phyloP scores from a whole-genome alignment of 2,797 vertebrate species.

The Helicolenus hilgendorfi region DNA sequence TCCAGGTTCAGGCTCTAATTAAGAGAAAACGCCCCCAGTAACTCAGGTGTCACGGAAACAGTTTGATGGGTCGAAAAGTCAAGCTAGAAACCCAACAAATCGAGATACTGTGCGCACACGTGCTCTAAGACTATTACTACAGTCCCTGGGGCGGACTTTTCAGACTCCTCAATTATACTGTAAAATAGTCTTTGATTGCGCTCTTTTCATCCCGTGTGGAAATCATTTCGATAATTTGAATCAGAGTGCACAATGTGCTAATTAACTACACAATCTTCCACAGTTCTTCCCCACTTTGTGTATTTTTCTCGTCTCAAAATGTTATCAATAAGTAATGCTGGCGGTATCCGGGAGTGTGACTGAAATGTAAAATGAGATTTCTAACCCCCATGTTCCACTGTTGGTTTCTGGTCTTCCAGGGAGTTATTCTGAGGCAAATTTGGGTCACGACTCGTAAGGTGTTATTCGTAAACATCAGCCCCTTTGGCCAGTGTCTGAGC shows the following conservation, averaged over 20 bases:
- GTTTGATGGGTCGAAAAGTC: slow-evolving; percentile 58
- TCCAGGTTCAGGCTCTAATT: slow-evolving; percentile 75
- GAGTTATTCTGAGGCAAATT: slow-evolving; percentile 87
- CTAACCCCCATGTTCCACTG: slow-evolving; percentile 58
- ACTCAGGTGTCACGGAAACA: slow-evolving; percentile 75
- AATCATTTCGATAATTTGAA: slow-evolving; percentile 43
- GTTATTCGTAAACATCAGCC: slow-evolving; percentile 86
- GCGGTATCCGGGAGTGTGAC: slow-evolving; percentile 68
- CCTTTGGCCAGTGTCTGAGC: slow-evolving; percentile 84
- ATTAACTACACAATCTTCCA: slow-evolving; percentile 38
- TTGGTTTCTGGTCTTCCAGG: slow-evolving; percentile 77
- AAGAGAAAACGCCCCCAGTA: slow-evolving; percentile 69
- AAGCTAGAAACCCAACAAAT: slow-evolving; percentile 33
- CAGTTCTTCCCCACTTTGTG: slow-evolving; percentile 21
- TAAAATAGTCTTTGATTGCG: slow-evolving; percentile 16
- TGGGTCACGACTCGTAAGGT: slow-evolving; percentile 88
- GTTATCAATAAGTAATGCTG: slow-evolving; percentile 77
- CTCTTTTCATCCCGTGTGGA: slow-evolving; percentile 2
- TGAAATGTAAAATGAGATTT: slow-evolving; percentile 85
- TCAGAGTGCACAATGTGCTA: slow-evolving; percentile 26
- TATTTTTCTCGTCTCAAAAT: slow-evolving; percentile 60
- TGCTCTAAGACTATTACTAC: slow-evolving; percentile 14
- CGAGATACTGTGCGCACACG: not conserved
- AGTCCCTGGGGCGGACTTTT: not conserved
- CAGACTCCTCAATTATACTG: not conserved